These are phyloP conservation scores for Folsomia manolachei DNA, from an alignment of 2,888 invertebrate genomes.

Conservation along the genomic window DNA sequence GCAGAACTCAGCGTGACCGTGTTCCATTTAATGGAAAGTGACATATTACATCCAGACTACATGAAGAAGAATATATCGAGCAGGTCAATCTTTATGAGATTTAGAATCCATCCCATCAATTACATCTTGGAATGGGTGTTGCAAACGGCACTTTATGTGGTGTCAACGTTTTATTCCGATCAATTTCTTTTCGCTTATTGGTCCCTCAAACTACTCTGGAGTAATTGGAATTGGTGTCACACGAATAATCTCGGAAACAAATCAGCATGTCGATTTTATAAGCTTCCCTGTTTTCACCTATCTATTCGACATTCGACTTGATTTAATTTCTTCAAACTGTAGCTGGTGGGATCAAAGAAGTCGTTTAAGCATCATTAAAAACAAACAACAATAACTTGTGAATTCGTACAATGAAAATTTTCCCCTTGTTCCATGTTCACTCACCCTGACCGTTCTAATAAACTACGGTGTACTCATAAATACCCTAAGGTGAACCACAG, in stretches of 20 bases:
- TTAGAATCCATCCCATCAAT: neutral
- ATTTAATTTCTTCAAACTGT: too few species aligned
- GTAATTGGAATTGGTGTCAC: conserved; percentile 7
- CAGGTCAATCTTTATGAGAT: neutral
- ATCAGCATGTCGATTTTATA: neutral
- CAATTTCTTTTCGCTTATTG: neutral
- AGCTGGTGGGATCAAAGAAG: too few species aligned
- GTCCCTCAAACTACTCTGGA: neutral
- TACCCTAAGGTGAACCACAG: too few species aligned
- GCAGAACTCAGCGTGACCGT: too few species aligned
- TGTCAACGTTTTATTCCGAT: neutral
- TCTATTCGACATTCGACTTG: too few species aligned
- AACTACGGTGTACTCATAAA: neutral
- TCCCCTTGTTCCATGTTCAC: neutral
- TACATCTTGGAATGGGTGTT: neutral
- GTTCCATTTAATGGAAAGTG: conserved; percentile 2
- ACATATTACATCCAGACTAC: conserved; percentile 14
- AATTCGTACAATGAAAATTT: conserved; percentile 18
- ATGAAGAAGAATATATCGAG: neutral
- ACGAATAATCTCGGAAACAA: conserved; percentile 1
- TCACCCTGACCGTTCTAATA: neutral
- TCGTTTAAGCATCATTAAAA: conserved; percentile 17
- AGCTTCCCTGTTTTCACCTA: neutral
- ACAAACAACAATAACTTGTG: conserved; percentile 19
- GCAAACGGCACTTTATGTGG: neutral